Evolutionary conservation across 92 coral and sea anemone species (phyloP).

Genomic region (Desmophyllum pertusum): DNA sequence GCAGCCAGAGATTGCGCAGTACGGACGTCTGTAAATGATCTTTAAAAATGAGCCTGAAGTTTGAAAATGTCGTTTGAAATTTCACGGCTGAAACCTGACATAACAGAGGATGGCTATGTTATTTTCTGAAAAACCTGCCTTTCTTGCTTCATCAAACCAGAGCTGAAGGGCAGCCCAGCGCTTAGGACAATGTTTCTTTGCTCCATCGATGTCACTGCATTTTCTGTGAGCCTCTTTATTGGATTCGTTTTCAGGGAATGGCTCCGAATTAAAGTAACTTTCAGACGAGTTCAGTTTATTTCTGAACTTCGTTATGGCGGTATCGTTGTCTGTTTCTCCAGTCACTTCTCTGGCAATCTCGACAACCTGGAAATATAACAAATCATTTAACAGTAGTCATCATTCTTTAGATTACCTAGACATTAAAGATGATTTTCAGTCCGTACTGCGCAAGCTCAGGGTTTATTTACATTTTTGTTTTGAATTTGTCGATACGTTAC

Average conservation of each 20-base stretch:
- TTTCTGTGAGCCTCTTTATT: conserved; percentile 64
- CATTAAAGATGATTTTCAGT: too few relatives aligned
- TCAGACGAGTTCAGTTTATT: conserved; percentile 50
- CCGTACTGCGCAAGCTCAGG: too few relatives aligned
- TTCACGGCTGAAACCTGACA: too few relatives aligned
- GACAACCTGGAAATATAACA: conserved; percentile 44
- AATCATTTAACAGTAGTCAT: too few relatives aligned
- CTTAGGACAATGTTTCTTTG: conserved; percentile 81
- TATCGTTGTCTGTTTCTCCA: conserved; percentile 29
- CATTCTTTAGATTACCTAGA: too few relatives aligned
- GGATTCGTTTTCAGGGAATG: conserved; percentile 84
- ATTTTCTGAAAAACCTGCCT: conserved; percentile 45
- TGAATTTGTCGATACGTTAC: too few relatives aligned
- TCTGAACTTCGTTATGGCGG: conserved; percentile 72
- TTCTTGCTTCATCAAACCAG: conserved; percentile 86
- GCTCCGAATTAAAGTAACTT: conserved; percentile 73
- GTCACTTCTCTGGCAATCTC: conserved; percentile 78
- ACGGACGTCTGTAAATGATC: too few relatives aligned
- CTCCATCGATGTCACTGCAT: conserved; percentile 73
- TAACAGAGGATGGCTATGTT: too few relatives aligned
- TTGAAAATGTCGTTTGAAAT: too few relatives aligned
- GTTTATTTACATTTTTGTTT: too few relatives aligned
- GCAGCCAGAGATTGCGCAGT: too few relatives aligned
- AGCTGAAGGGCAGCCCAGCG: conserved; percentile 80
- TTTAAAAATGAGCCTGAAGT: too few relatives aligned